A percentile compares a stretch with the other conserved stretches of the same genome.
These are phyloP conservation scores for Hyperoplus lanceolatus DNA, from an alignment of 2,797 vertebrate species.

Conservation along the genomic window DNA sequence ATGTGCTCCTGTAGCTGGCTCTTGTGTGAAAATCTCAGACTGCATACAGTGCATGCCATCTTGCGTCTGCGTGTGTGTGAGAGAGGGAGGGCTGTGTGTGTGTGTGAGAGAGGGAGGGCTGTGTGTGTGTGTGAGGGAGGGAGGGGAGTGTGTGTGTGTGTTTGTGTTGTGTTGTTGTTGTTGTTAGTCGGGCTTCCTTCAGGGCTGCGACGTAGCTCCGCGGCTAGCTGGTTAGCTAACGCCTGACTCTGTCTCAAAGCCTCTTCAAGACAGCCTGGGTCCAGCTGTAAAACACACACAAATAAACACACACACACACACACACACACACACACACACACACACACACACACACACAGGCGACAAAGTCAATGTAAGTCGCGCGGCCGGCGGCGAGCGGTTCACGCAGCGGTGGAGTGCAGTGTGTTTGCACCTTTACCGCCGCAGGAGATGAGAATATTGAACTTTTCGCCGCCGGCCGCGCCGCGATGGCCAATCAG, in stretches of 20 bases:
- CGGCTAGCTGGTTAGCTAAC: conserved; percentile 84
- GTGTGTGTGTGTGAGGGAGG: too few relatives aligned
- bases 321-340: conserved; percentile 34
- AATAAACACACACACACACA: neutral
- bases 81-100: conserved; percentile 39
- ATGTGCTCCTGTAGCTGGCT: conserved; percentile 96
- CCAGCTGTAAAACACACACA: conserved; percentile 55
- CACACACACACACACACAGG: too few relatives aligned
- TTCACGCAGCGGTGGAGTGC: too few relatives aligned
- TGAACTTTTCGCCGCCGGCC: too few relatives aligned
- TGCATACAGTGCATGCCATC: conserved; percentile 92
- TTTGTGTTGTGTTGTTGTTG: too few relatives aligned
- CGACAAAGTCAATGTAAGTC: too few relatives aligned
- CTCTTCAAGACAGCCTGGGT: conserved; percentile 85
- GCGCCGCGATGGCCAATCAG: too few relatives aligned
- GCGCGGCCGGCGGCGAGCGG: too few relatives aligned
- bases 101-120: too few relatives aligned
- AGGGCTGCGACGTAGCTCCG: conserved; percentile 78
- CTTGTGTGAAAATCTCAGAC: conserved; percentile 91
- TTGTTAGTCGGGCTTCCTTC: conserved; percentile 30
- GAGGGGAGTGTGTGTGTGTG: too few relatives aligned
- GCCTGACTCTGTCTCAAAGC: conserved; percentile 91
- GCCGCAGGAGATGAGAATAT: too few relatives aligned
- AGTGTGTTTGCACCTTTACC: too few relatives aligned
- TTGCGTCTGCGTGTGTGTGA: conserved; percentile 93